A percentile compares a stretch with the other conserved stretches of the same genome.
phyloP scores from a whole-genome alignment of 2,113 vertebrate species.

The Alexandromys fortis region DNA sequence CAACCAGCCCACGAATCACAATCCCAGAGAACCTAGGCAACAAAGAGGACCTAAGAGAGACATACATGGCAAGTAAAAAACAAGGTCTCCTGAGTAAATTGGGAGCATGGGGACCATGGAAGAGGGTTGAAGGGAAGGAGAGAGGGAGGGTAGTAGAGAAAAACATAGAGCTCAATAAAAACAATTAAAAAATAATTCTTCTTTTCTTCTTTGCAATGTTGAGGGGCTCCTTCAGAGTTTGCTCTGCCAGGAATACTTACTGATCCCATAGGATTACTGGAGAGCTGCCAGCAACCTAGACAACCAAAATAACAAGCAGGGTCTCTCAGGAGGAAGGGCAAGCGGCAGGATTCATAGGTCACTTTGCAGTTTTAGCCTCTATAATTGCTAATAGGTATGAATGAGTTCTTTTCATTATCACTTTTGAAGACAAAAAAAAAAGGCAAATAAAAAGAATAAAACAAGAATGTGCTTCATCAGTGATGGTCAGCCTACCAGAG shows the following conservation, averaged over 20 bases:
- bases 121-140: too few species aligned
- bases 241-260: background rate
- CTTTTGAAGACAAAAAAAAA: background rate
- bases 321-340: background rate
- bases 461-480: background rate
- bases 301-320: conserved; percentile 26
- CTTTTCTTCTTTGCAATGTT: background rate
- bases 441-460: background rate
- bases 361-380: background rate
- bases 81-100: too few species aligned
- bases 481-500: background rate
- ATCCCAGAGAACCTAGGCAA: too few species aligned
- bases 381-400: background rate
- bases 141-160: too few species aligned
- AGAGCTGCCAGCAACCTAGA: background rate
- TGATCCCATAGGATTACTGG: conserved; percentile 13
- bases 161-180: too few species aligned
- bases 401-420: background rate
- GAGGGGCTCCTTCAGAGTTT: background rate
- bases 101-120: too few species aligned
- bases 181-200: background rate
- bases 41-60: too few species aligned
- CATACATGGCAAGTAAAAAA: too few species aligned
- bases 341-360: background rate
- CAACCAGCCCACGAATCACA: too few species aligned